Base-by-base conservation (phyloP, 2,113 vertebrate genomes). In the Ceyx margarethae region DNA sequence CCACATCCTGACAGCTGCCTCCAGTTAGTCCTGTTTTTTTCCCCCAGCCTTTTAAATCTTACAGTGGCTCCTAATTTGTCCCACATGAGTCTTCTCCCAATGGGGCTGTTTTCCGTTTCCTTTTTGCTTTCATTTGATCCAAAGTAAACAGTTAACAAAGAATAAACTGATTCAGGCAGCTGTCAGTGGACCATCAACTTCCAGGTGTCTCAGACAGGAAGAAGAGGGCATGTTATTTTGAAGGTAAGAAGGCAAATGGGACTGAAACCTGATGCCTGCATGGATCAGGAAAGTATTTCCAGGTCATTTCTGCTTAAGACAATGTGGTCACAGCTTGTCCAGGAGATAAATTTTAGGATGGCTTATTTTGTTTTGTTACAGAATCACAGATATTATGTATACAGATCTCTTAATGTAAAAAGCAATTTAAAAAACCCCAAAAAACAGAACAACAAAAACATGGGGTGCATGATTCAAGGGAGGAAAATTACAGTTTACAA, bases 51-150 rank as follows among this genome's bases (percentile, higher is more conserved):
- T 97, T 87, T 94, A 91, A 97, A 94, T 95, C 92, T 95, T 97
- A 92, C 76, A 91, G 95, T 93, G 87, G 96, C 90, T 94, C 95
- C 94, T 98, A 98, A 98, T 98, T 97, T 97, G 97, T 98, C 97
- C 97, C 98, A 98, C 97, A 98, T 98, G 98, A 93, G 58, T 78
- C 56, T 92, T 85, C 31, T 96, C 95, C 86, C 79, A 65, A 29
- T 35, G 81, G 93, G 95, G 68, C 67, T 89, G 88, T 97, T 93
- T 94, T 86, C 94, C 13, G 61, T 97, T 97, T 96, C 93, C 86
- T 94, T 92, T 61, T 56, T 69, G 80, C 78, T 94, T 96, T 96
- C 94, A 51, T 92, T 94, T 84, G 93, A 97, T 96, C 56, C 60
- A 94, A 95, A 96, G 94, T 88, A 95, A 97, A 96, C 87, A 92